phyloP scores from a whole-genome alignment of 1,140 invertebrate genomes.

The Anastatus disparis region DNA sequence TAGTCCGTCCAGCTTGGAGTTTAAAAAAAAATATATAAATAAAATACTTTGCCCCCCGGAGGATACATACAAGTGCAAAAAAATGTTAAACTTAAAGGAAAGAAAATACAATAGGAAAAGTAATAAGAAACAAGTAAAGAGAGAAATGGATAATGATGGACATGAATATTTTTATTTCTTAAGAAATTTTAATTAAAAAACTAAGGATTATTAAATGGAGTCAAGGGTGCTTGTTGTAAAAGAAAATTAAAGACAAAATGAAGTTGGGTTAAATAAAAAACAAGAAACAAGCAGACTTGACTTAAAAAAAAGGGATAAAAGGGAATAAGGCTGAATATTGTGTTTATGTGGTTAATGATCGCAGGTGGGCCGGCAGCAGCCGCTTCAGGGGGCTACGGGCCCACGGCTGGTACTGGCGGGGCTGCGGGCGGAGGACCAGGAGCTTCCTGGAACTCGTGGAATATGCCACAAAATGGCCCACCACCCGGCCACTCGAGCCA shows the following conservation, averaged over 20 bases:
- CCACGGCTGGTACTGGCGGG: conserved; percentile 66
- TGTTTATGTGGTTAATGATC: conserved; percentile 66
- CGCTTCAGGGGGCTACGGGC: conserved; percentile 67
- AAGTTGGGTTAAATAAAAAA: background rate
- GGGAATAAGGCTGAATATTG: conserved; percentile 53
- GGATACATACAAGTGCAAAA: conserved; percentile 23
- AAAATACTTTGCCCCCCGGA: conserved; percentile 46
- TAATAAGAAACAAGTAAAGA: conserved; percentile 30
- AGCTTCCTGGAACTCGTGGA: conserved; percentile 71
- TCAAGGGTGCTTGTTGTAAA: conserved; percentile 43
- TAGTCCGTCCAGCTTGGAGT: conserved; percentile 58
- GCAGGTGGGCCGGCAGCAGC: conserved; percentile 67
- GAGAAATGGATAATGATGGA: conserved; percentile 40
- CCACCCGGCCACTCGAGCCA: conserved; percentile 62
- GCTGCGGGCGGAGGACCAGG: conserved; percentile 69
- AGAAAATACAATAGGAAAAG: conserved; percentile 56
- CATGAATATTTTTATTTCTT: background rate
- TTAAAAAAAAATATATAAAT: conserved; percentile 6
- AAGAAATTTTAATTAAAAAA: background rate
- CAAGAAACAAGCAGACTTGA: conserved; percentile 3
- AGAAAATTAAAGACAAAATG: background rate
- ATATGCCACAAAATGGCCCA: conserved; percentile 70
- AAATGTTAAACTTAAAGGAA: conserved; percentile 41
- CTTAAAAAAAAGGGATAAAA: conserved; percentile 46
- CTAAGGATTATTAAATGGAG: background rate